These are phyloP conservation scores for Drosophila busckii DNA, from an alignment of 1,140 invertebrate species.

Conservation along the genomic window DNA sequence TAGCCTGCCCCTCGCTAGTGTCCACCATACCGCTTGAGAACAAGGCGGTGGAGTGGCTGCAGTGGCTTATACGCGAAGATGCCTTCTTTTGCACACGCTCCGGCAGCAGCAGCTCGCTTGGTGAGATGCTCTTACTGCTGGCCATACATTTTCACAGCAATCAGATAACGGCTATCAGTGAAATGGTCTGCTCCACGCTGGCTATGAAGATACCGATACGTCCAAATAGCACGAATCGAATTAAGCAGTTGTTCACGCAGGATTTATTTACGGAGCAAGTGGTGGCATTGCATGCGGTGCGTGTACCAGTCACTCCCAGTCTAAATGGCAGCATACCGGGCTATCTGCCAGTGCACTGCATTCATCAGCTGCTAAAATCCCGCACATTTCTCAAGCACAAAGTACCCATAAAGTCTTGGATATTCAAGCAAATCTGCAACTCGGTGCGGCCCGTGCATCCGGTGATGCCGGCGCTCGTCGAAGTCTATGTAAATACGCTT, in stretches of 20 bases:
- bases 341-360: slow-evolving; percentile 97
- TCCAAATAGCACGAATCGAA: slow-evolving; percentile 92
- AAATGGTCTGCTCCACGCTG: slow-evolving; percentile 94
- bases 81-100: slow-evolving; percentile 90
- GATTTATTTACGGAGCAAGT: slow-evolving; percentile 99
- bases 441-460: slow-evolving; percentile 93
- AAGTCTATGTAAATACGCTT: slow-evolving; percentile 97
- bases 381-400: slow-evolving; percentile 97
- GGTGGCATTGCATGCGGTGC: slow-evolving; percentile 96
- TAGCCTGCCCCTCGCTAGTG: slow-evolving; percentile 94
- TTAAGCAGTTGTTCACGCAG: slow-evolving; percentile 97
- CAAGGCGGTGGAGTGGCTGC: slow-evolving; percentile 95
- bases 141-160: slow-evolving; percentile 98
- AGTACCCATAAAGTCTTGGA: slow-evolving; percentile 96
- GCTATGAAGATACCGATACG: slow-evolving; percentile 97
- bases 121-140: slow-evolving; percentile 97
- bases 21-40: slow-evolving; percentile 89
- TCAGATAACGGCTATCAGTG: slow-evolving; percentile 93
- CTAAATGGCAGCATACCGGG: slow-evolving; percentile 93
- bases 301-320: slow-evolving; percentile 94
- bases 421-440: slow-evolving; percentile 94
- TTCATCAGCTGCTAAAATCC: slow-evolving; percentile 96
- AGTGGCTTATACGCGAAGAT: slow-evolving; percentile 94
- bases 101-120: slow-evolving; percentile 91
- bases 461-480: slow-evolving; percentile 94